phyloP scores from a whole-genome alignment of 2,888 invertebrate genomes.

The Drosophila rubida region DNA sequence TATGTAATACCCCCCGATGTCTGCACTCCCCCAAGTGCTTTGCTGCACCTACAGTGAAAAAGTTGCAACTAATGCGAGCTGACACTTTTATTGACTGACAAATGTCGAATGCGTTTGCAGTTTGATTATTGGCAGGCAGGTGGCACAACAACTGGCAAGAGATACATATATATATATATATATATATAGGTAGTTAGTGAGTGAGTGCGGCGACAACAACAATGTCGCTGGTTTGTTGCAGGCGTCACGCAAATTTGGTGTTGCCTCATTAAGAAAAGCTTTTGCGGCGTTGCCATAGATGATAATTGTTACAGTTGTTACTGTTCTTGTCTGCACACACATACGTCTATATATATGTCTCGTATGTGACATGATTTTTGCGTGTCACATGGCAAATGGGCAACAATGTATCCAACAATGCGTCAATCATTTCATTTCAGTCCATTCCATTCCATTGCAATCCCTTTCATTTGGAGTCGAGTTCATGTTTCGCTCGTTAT shows the following conservation, averaged over 20 bases:
- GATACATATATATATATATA: too few species aligned
- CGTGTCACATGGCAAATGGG: constrained; percentile 70
- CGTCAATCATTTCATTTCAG: constrained; percentile 57
- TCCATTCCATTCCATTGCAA: constrained; percentile 12
- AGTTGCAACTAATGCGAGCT: constrained; percentile 57
- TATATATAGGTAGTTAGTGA: too few species aligned
- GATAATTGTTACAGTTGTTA: constrained; percentile 45
- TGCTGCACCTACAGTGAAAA: constrained; percentile 18
- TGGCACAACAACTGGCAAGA: constrained; percentile 13
- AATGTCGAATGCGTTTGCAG: constrained; percentile 67
- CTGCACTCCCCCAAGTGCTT: neutral
- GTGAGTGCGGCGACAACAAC: too few species aligned
- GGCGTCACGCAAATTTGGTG: constrained; percentile 82
- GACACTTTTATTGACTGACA: constrained; percentile 79
- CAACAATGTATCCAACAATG: constrained; percentile 65
- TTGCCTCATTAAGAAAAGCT: constrained; percentile 78
- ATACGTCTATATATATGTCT: neutral
- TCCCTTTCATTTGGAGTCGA: constrained; percentile 27
- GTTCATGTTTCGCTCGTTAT: constrained; percentile 26
- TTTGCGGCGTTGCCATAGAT: constrained; percentile 61
- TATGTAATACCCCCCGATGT: neutral
- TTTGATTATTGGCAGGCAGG: constrained; percentile 44
- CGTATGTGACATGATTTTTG: constrained; percentile 64
- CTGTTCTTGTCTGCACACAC: neutral
- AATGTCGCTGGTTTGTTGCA: constrained; percentile 46